Base-by-base conservation (phyloP, 2,797 vertebrate species). In the Psittacula echo region DNA sequence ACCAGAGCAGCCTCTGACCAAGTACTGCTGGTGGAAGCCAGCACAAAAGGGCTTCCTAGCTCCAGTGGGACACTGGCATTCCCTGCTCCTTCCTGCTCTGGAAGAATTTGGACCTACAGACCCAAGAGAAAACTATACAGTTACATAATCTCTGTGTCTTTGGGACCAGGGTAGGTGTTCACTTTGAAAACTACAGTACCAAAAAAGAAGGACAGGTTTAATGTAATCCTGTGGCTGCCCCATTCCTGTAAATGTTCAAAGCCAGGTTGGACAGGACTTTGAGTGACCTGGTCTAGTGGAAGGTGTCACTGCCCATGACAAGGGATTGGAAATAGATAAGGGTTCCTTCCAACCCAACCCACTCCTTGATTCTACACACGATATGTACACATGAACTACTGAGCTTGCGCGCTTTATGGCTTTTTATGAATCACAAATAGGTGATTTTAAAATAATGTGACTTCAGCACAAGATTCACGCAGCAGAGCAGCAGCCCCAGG, bases 381-480 rank as follows among this genome's bases (percentile, higher is more conserved):
- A 34, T 5, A 30, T 1, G 13, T 8, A 54, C 0, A 3, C 23
- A 32, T 1, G 3, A 77, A 26, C 30, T 17, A n/a, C 34, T 9
- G 5, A 41, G 39, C 7, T 48, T 7, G 5, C 0, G 13, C 5
- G 17, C 11, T 45, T 56, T 8, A 47, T 2, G 41, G 58, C 14
- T 24, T n/a, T 34, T 24, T 7, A 16, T 12, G 53, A 37, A 66
- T 14, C 32, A 30, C 11, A 7, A 23, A 6, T 0, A 24, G 7
- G 23, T 8, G 47, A 34, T 20, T 58, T 73, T 14, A 19, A 48
- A 78, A 32, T 19, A 11, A 54, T 1, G 32, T 15, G 22, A 34
- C n/a, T 58, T 34, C 56, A 58, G 5, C 56, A 58, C 56, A 37
- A 24, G 56, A 37, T 34, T 24, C n/a, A 37, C 22, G n/a, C n/a